These are phyloP conservation scores for Lydus trimaculatus DNA, from an alignment of 2,888 invertebrate species.

Conservation along the genomic window DNA sequence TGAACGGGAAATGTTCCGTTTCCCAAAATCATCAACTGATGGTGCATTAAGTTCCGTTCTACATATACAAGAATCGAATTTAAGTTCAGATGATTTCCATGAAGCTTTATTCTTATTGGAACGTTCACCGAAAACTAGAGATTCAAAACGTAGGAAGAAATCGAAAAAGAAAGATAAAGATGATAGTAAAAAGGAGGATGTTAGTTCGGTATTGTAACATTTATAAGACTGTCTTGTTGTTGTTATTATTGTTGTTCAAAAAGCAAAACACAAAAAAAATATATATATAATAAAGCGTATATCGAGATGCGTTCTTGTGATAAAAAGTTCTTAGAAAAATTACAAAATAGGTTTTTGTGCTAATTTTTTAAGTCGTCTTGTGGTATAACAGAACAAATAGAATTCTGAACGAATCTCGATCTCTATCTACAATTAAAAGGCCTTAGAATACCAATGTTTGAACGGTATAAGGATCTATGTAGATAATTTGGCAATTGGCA, in stretches of 20 bases:
- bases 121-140: slow-evolving; percentile 63
- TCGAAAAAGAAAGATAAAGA: slow-evolving; percentile 62
- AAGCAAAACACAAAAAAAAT: no score
- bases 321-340: slow-evolving; percentile 36
- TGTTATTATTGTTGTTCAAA: slow-evolving; percentile 43
- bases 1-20: slow-evolving; percentile 62
- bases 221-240: slow-evolving; percentile 48
- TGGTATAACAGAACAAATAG: slow-evolving; percentile 26
- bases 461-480: no score
- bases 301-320: slow-evolving; percentile 47
- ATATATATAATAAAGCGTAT: slow-evolving; percentile 18
- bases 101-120: slow-evolving; percentile 66
- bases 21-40: slow-evolving; percentile 67
- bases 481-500: no score
- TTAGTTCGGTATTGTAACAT: slow-evolving; percentile 61
- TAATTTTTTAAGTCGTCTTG: slow-evolving; percentile 26
- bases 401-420: slow-evolving; percentile 10
- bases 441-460: no score
- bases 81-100: slow-evolving; percentile 67
- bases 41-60: slow-evolving; percentile 66
- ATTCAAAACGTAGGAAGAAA: slow-evolving; percentile 61
- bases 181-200: slow-evolving; percentile 60
- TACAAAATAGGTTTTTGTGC: slow-evolving; percentile 23
- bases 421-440: no score
- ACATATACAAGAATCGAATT: slow-evolving; percentile 65